Evolutionary conservation across 2,113 vertebrate genomes (phyloP).

Genomic region (Grantiella picta): DNA sequence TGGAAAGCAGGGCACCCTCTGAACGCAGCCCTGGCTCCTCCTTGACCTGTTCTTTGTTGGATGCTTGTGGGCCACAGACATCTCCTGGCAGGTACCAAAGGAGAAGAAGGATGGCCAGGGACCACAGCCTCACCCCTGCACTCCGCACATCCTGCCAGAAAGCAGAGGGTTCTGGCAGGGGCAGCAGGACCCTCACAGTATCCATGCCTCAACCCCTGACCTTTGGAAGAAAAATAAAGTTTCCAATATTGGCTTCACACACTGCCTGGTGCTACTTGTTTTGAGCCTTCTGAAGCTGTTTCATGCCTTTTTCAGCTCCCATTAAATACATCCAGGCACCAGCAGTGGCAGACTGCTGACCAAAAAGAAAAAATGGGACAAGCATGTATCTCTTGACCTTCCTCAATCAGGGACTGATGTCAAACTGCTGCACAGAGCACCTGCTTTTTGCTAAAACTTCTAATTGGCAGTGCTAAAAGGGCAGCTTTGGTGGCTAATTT

Average conservation of each 20-base stretch:
- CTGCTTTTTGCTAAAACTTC: not conserved
- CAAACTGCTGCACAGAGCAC: not conserved
- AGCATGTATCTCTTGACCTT: fast-evolving
- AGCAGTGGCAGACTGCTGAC: not conserved
- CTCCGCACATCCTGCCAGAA: not conserved
- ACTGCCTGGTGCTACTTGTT: not conserved
- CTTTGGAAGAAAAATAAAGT: not conserved
- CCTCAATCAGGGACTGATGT: not conserved
- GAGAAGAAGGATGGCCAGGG: not conserved
- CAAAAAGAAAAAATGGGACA: not conserved
- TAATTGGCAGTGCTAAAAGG: not conserved
- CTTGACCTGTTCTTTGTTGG: not conserved
- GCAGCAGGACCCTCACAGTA: not conserved
- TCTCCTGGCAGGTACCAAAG: not conserved
- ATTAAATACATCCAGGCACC: not conserved
- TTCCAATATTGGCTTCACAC: not conserved
- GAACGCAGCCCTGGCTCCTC: not conserved
- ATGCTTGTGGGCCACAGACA: not conserved
- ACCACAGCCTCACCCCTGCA: not conserved
- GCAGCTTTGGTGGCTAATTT: not conserved
- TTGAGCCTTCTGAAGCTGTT: not conserved
- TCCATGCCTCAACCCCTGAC: not conserved
- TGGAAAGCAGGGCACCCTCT: not conserved
- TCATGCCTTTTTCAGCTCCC: not conserved
- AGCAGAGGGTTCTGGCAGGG: not conserved